phyloP scores from a whole-genome alignment of 2,797 vertebrate species.

The Falco rusticolus region DNA sequence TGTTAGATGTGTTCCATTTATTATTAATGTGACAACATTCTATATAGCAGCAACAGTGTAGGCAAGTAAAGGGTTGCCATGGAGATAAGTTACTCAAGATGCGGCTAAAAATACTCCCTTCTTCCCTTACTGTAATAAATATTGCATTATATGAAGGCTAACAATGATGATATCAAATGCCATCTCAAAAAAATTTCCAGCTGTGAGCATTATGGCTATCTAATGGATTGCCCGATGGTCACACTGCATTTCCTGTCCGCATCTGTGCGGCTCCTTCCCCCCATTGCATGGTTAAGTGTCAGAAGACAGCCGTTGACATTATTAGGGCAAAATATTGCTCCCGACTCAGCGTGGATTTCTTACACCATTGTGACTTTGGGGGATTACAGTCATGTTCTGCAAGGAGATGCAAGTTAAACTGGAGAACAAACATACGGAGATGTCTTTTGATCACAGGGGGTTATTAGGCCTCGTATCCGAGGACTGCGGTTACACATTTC shows the following conservation, averaged over 20 bases:
- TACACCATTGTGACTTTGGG: neutral
- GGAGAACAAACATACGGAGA: neutral
- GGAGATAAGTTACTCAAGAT: conserved; percentile 76
- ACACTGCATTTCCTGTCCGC: neutral
- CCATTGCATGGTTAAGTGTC: neutral
- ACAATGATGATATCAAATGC: conserved; percentile 72
- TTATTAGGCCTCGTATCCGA: neutral
- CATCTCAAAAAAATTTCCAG: conserved; percentile 54
- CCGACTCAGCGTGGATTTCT: neutral
- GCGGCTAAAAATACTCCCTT: conserved; percentile 74
- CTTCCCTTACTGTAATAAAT: conserved; percentile 74
- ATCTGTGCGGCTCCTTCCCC: neutral
- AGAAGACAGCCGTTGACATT: conserved; percentile 39
- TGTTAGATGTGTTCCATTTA: conserved; percentile 73
- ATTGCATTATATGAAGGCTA: conserved; percentile 71
- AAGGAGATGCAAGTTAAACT: neutral
- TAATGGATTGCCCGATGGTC: conserved; percentile 40
- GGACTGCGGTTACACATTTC: neutral
- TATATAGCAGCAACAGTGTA: conserved; percentile 68
- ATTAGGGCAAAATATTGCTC: conserved; percentile 34
- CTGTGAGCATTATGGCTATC: conserved; percentile 50
- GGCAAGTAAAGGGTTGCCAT: conserved; percentile 74
- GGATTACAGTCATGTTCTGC: neutral
- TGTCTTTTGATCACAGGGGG: neutral
- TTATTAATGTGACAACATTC: conserved; percentile 77